Base-by-base conservation (phyloP, 1,140 invertebrate species). In the Andrena cerasifolii region DNA sequence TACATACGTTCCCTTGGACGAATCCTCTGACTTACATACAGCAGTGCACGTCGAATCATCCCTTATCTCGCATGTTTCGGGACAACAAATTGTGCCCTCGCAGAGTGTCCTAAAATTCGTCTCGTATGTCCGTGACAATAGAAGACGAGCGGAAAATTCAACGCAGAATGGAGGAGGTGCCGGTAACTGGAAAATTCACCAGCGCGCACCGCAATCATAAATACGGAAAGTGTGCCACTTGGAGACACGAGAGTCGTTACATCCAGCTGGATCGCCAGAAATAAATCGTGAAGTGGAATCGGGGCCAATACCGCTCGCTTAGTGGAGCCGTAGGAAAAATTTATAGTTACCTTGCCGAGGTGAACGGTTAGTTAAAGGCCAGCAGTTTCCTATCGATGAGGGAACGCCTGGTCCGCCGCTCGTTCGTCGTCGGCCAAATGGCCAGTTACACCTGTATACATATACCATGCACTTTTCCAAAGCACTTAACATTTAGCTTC, bases 231-330 rank as follows among this genome's bases (percentile, higher is more conserved):
- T 66, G 53, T 58, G 49, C 36, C 24, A 14, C 31, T 36, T 8
- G 59, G 8, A 54, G 36, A 67, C 36, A 28, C 14, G 18, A 28
- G 45, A n/a, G 12, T 16, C 12, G n/a, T n/a, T 51, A 53, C 12
- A 58, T 5, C 62, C 36, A 14, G 40, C 28, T n/a, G 36, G 21
- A 78, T 71, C 67, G 40, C 33, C 33, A 45, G 56, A 62, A 62
- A 62, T 78, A 78, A 71, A 78, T 77, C 45, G 54, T n/a, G n/a
- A n/a, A n/a, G n/a, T n/a, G n/a, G 45, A 58, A 59, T 61, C 43
- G 54, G 26, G 58, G n/a, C 26, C 59, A 79, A 79, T 74, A 63
- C n/a, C 51, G 71, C 16, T 74, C 70, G 76, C 14, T 28, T 12
- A 12, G 24, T 8, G 12, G 24, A 14, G 18, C 21, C 18, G 40